phyloP scores from a whole-genome alignment of 2,113 vertebrate species.

The Tachycineta bicolor region DNA sequence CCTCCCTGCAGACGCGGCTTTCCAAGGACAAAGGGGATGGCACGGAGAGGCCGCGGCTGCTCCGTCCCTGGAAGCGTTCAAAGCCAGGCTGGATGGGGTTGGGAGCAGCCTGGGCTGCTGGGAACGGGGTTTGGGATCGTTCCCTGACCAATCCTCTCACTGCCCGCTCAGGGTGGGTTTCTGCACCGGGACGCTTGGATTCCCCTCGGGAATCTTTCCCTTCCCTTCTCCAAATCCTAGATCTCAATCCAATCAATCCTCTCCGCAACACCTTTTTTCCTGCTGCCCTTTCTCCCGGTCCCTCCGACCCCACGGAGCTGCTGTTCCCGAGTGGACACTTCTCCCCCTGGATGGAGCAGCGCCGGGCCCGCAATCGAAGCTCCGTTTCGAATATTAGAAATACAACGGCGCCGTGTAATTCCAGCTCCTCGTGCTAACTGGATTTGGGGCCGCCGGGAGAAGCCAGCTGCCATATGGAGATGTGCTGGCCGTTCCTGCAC shows the following conservation, averaged over 20 bases:
- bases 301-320: not conserved
- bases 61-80: too few species aligned
- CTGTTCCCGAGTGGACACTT: not conserved
- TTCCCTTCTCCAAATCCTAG: not conserved
- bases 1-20: not conserved
- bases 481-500: not conserved
- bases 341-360: not conserved
- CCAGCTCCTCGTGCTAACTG: not conserved
- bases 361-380: not conserved
- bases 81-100: rapidly evolving
- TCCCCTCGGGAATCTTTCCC: not conserved
- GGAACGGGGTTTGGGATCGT: too few species aligned
- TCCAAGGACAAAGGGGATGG: too few species aligned
- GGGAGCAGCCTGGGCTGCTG: rapidly evolving
- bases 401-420: not conserved
- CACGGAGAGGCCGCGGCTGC: too few species aligned
- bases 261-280: not conserved
- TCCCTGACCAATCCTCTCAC: rapidly evolving
- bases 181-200: not conserved
- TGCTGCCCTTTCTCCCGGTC: not conserved
- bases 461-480: not conserved
- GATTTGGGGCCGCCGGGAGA: not conserved
- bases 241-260: not conserved
- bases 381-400: not conserved
- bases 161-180: too few species aligned